A percentile compares a stretch with the other conserved stretches of the same genome.
Conservation (phyloP, 2,888 invertebrate species). For the Neoascia interrupta region DNA sequence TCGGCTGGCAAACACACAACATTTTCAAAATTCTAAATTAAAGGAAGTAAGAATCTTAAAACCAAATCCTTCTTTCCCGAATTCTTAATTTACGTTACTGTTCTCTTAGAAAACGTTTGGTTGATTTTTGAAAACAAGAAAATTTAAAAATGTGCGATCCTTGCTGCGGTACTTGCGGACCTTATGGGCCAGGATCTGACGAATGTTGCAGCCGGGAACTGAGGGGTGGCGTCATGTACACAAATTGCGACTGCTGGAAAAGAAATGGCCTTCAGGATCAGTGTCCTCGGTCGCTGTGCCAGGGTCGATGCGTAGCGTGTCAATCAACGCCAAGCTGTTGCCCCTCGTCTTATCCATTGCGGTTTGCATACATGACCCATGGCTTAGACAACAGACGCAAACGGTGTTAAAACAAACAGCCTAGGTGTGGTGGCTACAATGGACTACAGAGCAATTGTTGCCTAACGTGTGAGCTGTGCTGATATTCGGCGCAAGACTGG, state of each 20-base stretch:
- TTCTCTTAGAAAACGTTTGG: no score
- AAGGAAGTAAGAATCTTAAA: no score
- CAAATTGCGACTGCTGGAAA: conserved; percentile 82
- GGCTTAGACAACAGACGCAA: conserved; percentile 75
- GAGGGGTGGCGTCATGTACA: conserved; percentile 81
- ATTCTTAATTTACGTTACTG: no score
- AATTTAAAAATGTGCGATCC: not conserved
- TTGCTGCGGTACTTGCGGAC: not conserved
- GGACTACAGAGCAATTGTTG: no score
- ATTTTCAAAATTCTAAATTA: no score
- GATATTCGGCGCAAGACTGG: no score
- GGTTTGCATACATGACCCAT: conserved; percentile 76
- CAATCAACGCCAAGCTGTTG: conserved; percentile 79
- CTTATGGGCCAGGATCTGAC: conserved; percentile 13
- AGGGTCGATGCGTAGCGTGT: conserved; percentile 80
- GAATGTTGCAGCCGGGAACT: conserved; percentile 81
- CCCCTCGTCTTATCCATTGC: conserved; percentile 77
- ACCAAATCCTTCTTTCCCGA: no score
- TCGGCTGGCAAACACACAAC: no score
- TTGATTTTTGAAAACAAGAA: not conserved
- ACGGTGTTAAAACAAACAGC: no score
- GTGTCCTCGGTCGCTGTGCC: conserved; percentile 81
- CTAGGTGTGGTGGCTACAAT: no score
- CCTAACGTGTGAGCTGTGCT: no score
- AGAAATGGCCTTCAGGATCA: conserved; percentile 83